Evolutionary conservation across 1,140 invertebrate genomes (phyloP).

Genomic region (Drosophila pandora): DNA sequence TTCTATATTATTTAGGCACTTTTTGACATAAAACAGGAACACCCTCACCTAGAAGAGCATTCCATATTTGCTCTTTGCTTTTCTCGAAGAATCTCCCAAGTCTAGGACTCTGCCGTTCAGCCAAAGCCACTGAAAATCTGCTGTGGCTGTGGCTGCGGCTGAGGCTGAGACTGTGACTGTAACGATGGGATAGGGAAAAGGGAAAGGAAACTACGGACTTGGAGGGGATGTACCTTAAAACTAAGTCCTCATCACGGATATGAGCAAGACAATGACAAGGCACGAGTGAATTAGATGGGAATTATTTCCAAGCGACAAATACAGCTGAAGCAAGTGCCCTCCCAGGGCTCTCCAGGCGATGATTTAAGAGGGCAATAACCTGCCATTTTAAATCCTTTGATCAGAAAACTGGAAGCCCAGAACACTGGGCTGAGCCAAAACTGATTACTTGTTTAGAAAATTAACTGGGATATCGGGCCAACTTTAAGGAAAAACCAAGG

Average conservation of each 20-base stretch:
- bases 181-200: conserved; percentile 1
- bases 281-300: conserved; percentile 49
- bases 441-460: background rate
- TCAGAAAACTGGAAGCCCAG: background rate
- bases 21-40: too few species aligned
- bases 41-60: background rate
- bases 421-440: background rate
- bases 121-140: conserved; percentile 39
- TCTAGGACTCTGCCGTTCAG: background rate
- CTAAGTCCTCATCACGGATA: conserved; percentile 57
- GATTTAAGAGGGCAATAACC: conserved; percentile 39
- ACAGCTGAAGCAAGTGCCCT: conserved; percentile 19
- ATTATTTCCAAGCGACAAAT: conserved; percentile 42
- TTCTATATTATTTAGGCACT: background rate
- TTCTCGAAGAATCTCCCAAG: background rate
- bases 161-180: background rate
- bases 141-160: conserved; percentile 2
- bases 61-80: background rate
- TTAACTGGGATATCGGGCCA: background rate
- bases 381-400: background rate
- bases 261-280: conserved; percentile 61
- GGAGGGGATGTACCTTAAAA: conserved; percentile 33
- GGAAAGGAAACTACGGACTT: background rate
- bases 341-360: conserved; percentile 7
- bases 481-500: background rate